Conservation (phyloP, 1,140 invertebrate species). For the Drosophila ananassae region DNA sequence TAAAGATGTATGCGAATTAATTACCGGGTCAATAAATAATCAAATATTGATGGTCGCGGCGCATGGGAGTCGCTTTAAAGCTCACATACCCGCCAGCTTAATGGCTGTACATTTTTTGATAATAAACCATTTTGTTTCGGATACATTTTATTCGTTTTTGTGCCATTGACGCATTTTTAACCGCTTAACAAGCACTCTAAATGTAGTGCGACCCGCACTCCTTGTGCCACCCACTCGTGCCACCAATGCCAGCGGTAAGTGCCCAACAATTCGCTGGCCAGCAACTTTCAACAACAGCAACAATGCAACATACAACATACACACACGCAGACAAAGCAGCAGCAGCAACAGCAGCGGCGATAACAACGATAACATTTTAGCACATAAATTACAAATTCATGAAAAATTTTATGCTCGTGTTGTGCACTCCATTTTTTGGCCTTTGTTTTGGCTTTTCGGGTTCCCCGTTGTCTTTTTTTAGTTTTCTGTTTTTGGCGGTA, state of each 20-base stretch:
- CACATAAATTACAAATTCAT: slow-evolving; percentile 82
- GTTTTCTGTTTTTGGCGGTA: slow-evolving; percentile 77
- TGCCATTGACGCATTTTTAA: slow-evolving; percentile 18
- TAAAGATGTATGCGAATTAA: slow-evolving; percentile 24
- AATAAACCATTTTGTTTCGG: slow-evolving; percentile 1
- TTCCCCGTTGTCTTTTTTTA: slow-evolving; percentile 35
- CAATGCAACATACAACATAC: slow-evolving; percentile 1
- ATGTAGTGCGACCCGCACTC: slow-evolving; percentile 4
- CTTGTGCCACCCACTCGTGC: slow-evolving; percentile 13
- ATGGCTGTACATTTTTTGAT: background rate
- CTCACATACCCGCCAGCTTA: background rate
- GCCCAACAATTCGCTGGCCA: slow-evolving; percentile 44
- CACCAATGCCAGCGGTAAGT: slow-evolving; percentile 49
- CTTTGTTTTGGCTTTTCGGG: slow-evolving; percentile 27
- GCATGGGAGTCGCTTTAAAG: background rate
- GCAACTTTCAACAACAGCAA: slow-evolving; percentile 41
- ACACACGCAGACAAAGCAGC: slow-evolving; percentile 53
- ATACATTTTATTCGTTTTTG: slow-evolving; percentile 17
- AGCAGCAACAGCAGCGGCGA: slow-evolving; percentile 32
- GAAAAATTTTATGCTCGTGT: slow-evolving; percentile 79
- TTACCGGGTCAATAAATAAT: slow-evolving; percentile 26
- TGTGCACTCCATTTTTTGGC: slow-evolving; percentile 56
- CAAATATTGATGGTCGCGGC: slow-evolving; percentile 13
- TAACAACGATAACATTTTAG: slow-evolving; percentile 82
- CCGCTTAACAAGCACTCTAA: slow-evolving; percentile 32